A percentile compares a stretch with the other conserved stretches of the same genome.
phyloP scores from a whole-genome alignment of 2,113 vertebrate species.

The Leiothrix lutea region DNA sequence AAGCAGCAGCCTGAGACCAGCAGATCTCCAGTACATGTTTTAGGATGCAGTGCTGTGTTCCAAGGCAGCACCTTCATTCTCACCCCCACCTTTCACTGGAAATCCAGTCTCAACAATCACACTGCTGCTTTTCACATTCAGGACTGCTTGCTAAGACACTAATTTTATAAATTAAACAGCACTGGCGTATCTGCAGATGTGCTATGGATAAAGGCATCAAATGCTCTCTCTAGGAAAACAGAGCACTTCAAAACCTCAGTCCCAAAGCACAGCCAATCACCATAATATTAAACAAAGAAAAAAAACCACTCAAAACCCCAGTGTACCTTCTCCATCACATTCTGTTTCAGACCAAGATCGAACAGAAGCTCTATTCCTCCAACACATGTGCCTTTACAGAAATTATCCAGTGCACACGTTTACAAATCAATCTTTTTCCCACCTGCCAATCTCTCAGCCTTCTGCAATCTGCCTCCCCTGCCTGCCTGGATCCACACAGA shows the following conservation, averaged over 20 bases:
- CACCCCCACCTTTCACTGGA: background rate
- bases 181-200: background rate
- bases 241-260: background rate
- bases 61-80: background rate
- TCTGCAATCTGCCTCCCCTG: background rate
- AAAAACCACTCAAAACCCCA: background rate
- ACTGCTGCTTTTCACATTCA: background rate
- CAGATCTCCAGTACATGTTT: accelerated
- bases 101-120: background rate
- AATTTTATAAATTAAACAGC: background rate
- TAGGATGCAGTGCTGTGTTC: background rate
- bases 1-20: background rate
- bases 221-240: background rate
- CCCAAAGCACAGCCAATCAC: background rate
- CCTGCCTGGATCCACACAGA: background rate
- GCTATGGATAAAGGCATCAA: background rate
- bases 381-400: background rate
- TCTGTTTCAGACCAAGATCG: background rate
- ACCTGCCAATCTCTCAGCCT: background rate
- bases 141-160: background rate
- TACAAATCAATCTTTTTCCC: background rate
- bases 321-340: background rate
- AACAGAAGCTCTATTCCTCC: background rate
- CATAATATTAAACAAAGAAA: background rate
- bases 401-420: background rate